Evolutionary conservation across 2,888 invertebrate species (phyloP).

Genomic region (Nymphalis urticae): DNA sequence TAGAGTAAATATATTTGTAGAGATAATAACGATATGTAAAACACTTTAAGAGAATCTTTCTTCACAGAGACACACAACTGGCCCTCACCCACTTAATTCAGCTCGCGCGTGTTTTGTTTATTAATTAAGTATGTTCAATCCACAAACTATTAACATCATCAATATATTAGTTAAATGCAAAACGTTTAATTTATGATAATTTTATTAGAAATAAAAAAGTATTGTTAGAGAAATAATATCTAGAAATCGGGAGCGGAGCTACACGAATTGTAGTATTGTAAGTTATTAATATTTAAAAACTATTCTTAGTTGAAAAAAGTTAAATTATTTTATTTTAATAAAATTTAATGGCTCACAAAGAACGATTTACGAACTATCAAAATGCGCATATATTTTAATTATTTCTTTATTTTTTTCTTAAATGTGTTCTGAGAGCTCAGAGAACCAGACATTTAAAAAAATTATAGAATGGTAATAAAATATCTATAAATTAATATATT

Average conservation of each 20-base stretch:
- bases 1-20: background rate
- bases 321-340: background rate
- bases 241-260: background rate
- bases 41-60: constrained; percentile 19
- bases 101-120: constrained; percentile 42
- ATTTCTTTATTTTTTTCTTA: too few relatives aligned
- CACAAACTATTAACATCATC: constrained; percentile 23
- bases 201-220: background rate
- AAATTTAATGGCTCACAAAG: background rate
- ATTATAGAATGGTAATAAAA: too few relatives aligned
- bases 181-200: constrained; percentile 4
- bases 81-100: constrained; percentile 42
- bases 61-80: constrained; percentile 30
- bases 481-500: too few relatives aligned
- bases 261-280: background rate
- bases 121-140: constrained; percentile 40
- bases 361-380: too few relatives aligned
- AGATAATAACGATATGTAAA: constrained; percentile 13
- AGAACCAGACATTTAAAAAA: too few relatives aligned
- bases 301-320: background rate
- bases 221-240: background rate
- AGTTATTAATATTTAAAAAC: background rate
- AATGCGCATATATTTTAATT: too few relatives aligned
- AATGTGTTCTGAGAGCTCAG: too few relatives aligned
- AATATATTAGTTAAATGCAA: constrained; percentile 11